Base-by-base conservation (phyloP, 2,888 invertebrate species). In the Archips crataeganus region DNA sequence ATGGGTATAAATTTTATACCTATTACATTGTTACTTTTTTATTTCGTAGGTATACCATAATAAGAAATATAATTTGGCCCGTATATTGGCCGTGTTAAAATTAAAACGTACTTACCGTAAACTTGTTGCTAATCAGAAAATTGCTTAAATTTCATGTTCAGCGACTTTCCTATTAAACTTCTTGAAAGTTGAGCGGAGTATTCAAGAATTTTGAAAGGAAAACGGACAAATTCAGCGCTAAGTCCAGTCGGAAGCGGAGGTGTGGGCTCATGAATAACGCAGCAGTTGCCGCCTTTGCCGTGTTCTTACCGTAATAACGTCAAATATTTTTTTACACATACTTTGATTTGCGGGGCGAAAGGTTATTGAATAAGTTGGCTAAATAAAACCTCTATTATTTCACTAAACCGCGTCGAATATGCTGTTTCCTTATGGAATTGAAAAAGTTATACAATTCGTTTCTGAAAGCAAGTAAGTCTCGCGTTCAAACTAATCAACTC, bases 261-360 rank as follows among this genome's bases (percentile, higher is more conserved):
- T 87, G 85, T 82, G 83, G 81, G 78, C 82, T 89, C 87, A 90
- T 90, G 90, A 90, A 90, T 90, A 90, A 90, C 82, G 84, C 87
- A 90, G 80, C 76, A 84, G 82, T 82, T 85, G 81, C 87, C 89
- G 89, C 90, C 90, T 88, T 87, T 86, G 83, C 85, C 84, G 81
- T 90, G 90, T 89, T 83, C 81, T 74, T 77, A 77, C 83, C 82
- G 85, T 86, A 87, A 88, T 89, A 87, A 84, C 80, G 83, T 72
- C 77, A 76, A 80, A 81, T 80, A 79, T 79, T 81, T 83, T 81
- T 82, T 79, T 75, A 84, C 84, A 83, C 79, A 79, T 85, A 83
- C 80, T 80, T 80, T 84, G 86, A 88, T 85, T 87, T 85, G 82
- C 81, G 76, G 77, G 78, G 78, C 79, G 47, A 69, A 65, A 47